Conservation (phyloP, 2,113 vertebrate genomes). For the Typhlomys cinereus region DNA sequence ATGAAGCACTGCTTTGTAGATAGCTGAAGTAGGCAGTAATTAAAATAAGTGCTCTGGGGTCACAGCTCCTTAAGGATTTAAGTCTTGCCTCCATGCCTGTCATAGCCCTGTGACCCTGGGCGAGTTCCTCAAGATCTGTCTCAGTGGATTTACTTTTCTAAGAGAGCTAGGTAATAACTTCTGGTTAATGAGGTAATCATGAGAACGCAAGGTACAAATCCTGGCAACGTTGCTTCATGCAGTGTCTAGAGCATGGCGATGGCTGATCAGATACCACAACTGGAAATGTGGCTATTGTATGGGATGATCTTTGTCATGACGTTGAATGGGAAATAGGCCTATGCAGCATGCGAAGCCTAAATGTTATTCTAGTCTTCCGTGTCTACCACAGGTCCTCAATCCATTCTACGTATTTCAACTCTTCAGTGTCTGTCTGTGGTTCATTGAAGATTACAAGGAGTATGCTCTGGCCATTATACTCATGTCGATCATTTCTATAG, state of each 20-base stretch:
- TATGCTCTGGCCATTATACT: slow-evolving; percentile 88
- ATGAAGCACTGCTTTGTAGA: not conserved
- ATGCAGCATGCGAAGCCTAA: slow-evolving; percentile 30
- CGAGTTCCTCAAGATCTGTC: slow-evolving; percentile 18
- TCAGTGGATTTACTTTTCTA: slow-evolving; percentile 17
- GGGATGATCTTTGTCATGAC: not conserved
- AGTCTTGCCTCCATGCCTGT: not conserved
- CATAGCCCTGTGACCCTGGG: not conserved
- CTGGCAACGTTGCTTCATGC: slow-evolving; percentile 15
- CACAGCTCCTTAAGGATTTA: not conserved
- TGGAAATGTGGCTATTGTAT: not conserved
- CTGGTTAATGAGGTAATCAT: slow-evolving; percentile 23
- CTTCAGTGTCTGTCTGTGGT: slow-evolving; percentile 90
- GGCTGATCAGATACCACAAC: not conserved
- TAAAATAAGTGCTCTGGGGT: not conserved
- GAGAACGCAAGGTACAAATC: not conserved
- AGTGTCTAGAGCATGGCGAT: not conserved
- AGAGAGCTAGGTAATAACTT: not conserved
- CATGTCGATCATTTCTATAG: slow-evolving; percentile 87
- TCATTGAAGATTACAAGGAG: slow-evolving; percentile 87
- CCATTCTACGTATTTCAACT: slow-evolving; percentile 90
- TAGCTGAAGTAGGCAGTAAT: not conserved
- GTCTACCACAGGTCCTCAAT: slow-evolving; percentile 86
- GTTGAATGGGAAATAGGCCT: not conserved
- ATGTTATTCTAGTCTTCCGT: slow-evolving; percentile 29